Base-by-base conservation (phyloP, 2,888 invertebrate species). In the Syrphus vitripennis region DNA sequence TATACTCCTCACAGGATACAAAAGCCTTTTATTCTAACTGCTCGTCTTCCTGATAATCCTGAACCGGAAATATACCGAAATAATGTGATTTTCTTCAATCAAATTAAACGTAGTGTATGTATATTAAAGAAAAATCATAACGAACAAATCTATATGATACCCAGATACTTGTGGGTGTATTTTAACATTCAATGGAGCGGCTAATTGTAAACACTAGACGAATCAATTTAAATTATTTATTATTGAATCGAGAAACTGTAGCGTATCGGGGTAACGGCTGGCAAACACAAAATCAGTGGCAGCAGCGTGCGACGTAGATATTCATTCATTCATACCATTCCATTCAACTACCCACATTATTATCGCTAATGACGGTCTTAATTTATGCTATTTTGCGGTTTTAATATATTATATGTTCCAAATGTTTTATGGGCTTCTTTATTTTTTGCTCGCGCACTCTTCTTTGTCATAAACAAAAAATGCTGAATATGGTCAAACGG, bases 151-250 rank as follows among this genome's bases (percentile, higher is more conserved):
- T 37, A 45, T 48, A 34, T 7, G 74, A 70, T 65, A 80, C 65
- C 10, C 53, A 48, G 42, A 63, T 29, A 16, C 63, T 29, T 5
- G 48, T 34, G 61, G 59, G 53, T 34, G 26, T 77, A 63, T 55
- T 29, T 34, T n/a, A 57, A 45, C 59, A 78, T 67, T 16, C 67
- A 50, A 67, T 86, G 72, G 69, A 78, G 86, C 86, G 74, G 70
- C 78, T 86, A 82, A 86, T 86, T 86, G 86, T 82, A 86, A 86
- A 86, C 82, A 86, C 78, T 86, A 86, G 82, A 77, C 77, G 77
- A 86, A 86, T 82, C 86, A 82, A 86, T 86, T 86, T 86, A 78
- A 86, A 82, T 86, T 82, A 77, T 84, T 84, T 81, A 77, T 80
- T 84, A 82, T 82, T 70, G 69, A 78, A 77, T 82, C 70, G 71